These are phyloP conservation scores for Coptodon bakossiorum DNA, from an alignment of 2,113 vertebrate genomes.

Conservation along the genomic window DNA sequence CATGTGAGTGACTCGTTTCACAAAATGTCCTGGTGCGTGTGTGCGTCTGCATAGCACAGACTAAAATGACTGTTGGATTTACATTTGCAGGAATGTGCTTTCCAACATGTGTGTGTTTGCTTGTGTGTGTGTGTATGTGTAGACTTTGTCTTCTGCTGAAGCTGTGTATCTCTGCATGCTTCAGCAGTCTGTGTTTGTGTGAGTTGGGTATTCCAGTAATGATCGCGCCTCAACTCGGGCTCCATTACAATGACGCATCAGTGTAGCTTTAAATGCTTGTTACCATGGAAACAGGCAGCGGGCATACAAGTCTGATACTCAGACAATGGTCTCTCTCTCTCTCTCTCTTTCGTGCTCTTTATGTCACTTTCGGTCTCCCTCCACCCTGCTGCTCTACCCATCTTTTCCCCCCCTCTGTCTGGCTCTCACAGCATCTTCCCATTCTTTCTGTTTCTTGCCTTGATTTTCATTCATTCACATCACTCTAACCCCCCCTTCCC, in stretches of 20 bases:
- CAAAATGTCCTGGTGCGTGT: neutral
- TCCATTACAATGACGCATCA: slow-evolving; percentile 56
- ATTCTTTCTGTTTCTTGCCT: slow-evolving; percentile 6
- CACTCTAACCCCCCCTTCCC: neutral
- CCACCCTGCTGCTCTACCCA: slow-evolving; percentile 3
- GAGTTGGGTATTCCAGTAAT: slow-evolving; percentile 44
- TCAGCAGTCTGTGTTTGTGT: neutral
- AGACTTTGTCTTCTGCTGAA: neutral
- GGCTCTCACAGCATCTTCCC: neutral
- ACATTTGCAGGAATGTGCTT: neutral
- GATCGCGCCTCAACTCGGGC: slow-evolving; percentile 40
- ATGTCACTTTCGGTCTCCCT: slow-evolving; percentile 1
- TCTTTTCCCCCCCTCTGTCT: neutral
- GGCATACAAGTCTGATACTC: slow-evolving; percentile 56
- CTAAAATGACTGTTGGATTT: neutral
- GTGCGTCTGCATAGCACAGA: neutral
- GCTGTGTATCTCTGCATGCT: neutral
- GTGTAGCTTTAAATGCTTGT: slow-evolving; percentile 68
- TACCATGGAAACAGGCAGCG: slow-evolving; percentile 75
- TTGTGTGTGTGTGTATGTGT: neutral
- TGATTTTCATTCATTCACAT: slow-evolving; percentile 35
- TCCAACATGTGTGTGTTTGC: neutral
- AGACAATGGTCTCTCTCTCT: slow-evolving; percentile 55
- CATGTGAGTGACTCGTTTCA: neutral
- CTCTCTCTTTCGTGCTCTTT: slow-evolving; percentile 3